A percentile compares a stretch with the other conserved stretches of the same genome.
Evolutionary conservation across 2,888 invertebrate species (phyloP).

Genomic region (Ophion slaviceki): DNA sequence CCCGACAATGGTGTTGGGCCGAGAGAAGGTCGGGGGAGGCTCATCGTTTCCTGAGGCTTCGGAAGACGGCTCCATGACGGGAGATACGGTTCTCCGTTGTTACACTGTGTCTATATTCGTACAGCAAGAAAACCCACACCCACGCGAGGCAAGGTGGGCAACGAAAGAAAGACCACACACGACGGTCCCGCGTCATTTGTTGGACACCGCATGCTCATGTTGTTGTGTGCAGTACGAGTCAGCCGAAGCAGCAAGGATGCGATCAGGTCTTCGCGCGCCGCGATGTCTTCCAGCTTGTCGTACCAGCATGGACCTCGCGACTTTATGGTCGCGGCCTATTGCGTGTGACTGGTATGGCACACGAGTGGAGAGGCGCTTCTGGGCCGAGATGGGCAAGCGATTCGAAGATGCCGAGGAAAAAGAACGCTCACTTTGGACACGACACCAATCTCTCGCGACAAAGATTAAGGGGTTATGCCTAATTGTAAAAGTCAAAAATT

Average conservation of each 20-base stretch:
- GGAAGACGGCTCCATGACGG: conserved; percentile 60
- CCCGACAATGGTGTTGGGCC: conserved; percentile 16
- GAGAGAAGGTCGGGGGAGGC: conserved; percentile 45
- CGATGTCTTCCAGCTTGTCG: conserved; percentile 79
- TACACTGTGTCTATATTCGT: conserved; percentile 39
- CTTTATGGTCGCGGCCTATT: conserved; percentile 78
- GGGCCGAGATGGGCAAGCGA: conserved; percentile 39
- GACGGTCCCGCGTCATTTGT: conserved; percentile 82
- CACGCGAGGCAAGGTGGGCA: conserved; percentile 75
- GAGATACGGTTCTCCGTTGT: conserved; percentile 53
- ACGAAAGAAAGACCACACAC: conserved; percentile 80
- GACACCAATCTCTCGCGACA: conserved; percentile 39
- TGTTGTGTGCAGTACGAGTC: conserved; percentile 70
- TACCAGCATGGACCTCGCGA: conserved; percentile 74
- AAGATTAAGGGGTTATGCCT: conserved; percentile 25
- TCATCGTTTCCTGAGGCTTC: conserved; percentile 54
- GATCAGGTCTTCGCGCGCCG: conserved; percentile 57
- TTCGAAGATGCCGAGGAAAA: conserved; percentile 46
- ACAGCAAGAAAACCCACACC: conserved; percentile 74
- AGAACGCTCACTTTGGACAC: conserved; percentile 44
- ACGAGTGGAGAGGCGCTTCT: conserved; percentile 40
- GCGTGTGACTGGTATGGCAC: conserved; percentile 75
- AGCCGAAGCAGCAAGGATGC: conserved; percentile 7
- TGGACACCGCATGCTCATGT: conserved; percentile 80
- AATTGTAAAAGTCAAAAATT: too few species aligned